Evolutionary conservation across 2,113 vertebrate species (phyloP), one percentile per base, ranked within the genome.

Genomic region (Pachyramphus minor): DNA sequence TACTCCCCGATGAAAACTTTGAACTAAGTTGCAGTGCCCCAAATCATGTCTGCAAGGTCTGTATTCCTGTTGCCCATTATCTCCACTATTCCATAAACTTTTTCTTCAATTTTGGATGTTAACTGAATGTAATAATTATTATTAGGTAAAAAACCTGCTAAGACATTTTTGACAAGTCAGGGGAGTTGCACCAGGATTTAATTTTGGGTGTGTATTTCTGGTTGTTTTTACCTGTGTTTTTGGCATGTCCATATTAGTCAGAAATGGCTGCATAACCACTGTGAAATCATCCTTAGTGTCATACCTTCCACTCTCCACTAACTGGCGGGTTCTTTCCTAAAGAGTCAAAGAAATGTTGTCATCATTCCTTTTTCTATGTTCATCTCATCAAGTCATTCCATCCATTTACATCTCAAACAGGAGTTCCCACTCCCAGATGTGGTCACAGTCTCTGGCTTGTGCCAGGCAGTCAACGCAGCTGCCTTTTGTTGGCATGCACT

Each of bases 251-350:
- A 97, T 23, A 4, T 94, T 71, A 27, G 69, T 94, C 11, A 98
- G 7, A 84, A 98, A 97, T 0, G 98, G 98, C 84, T 98, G 98
- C 35, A 98, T 2, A 17, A 98, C 97, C 85, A 98, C 98, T 2
- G 98, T 98, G 63, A 98, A 98, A 66, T 98, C 97, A 27, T 98
- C 97, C 22, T 12, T 97, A 0, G 96, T 97, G 79, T 98, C 98
- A 3, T 98, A 98, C 4, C 92, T 97, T 56, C 98, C 97, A 0
- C 90, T 98, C 12, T 97, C 95, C 21, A 98, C 84, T 84, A 98
- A 90, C 33, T 72, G 56, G 2, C 85, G 91, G 4, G 97, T 98
- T 84, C 16, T 52, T 44, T 97, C 97, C 98, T 98, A 63, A 52
- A 44, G 59, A 81, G 64, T 63, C 37, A 63, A 82, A 62, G 73